phyloP scores from a whole-genome alignment of 2,888 invertebrate species.

The Coleophora flavipennella region DNA sequence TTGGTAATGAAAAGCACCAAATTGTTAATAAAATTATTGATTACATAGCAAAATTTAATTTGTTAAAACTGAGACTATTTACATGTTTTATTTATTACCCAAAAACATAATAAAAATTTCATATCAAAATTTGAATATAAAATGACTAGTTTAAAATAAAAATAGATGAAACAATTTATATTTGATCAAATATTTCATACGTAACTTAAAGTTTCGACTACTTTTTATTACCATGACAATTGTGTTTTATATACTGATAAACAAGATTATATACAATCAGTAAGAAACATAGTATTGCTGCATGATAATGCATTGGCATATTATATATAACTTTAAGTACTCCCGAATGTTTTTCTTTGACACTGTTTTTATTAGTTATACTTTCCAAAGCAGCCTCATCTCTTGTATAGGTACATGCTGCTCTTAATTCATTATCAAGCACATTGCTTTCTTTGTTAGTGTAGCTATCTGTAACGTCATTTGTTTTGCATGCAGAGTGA shows the following conservation, averaged over 20 bases:
- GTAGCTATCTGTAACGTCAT: slow-evolving; percentile 16
- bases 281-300: slow-evolving; percentile 62
- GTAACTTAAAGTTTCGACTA: slow-evolving; percentile 22
- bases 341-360: slow-evolving; percentile 38
- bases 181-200: slow-evolving; percentile 12
- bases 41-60: slow-evolving; percentile 13
- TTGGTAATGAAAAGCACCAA: slow-evolving; percentile 48
- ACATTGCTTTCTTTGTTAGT: slow-evolving; percentile 10
- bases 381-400: slow-evolving; percentile 17
- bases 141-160: slow-evolving; percentile 4
- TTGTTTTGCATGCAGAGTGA: slow-evolving; percentile 9
- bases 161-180: not conserved
- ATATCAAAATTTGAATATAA: slow-evolving; percentile 6
- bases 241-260: slow-evolving; percentile 64
- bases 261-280: slow-evolving; percentile 68
- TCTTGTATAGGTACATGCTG: slow-evolving; percentile 12
- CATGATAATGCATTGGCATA: slow-evolving; percentile 69
- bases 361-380: slow-evolving; percentile 42
- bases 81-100: slow-evolving; percentile 33
- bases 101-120: slow-evolving; percentile 6
- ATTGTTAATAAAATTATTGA: slow-evolving; percentile 50
- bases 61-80: slow-evolving; percentile 48
- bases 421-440: not conserved
- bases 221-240: slow-evolving; percentile 45
- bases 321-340: slow-evolving; percentile 52